Evolutionary conservation across 2,113 vertebrate species (phyloP), one percentile per base, ranked within the genome.

Genomic region (Hippocampus zosterae): DNA sequence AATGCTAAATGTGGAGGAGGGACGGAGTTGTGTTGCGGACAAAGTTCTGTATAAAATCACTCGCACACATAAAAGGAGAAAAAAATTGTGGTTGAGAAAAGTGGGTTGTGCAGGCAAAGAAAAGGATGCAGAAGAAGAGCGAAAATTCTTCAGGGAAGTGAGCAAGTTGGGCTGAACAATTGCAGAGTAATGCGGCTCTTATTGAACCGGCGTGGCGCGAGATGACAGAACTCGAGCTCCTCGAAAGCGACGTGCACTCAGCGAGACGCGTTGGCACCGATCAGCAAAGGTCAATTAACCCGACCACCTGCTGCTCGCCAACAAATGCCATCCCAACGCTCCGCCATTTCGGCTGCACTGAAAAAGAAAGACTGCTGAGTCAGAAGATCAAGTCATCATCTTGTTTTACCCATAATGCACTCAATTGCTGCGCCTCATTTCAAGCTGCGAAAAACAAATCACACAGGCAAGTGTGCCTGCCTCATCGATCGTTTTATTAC

Each of bases 111-210:
- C 33, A 33, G 71, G 65, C 42, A 60, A 68, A 63, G 19, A 73
- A 64, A 72, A 70, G 41, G 46, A 50, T 13, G 23, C 53, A 52
- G 59, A 59, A 53, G n/a, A 21, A 37, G 65, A 68, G 52, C 68
- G 46, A 69, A 55, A 74, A 80, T 65, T 81, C 87, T 80, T 75
- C 76, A 13, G 82, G 87, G 85, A 90, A 70, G 68, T 0, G 53
- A 84, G 83, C 87, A 84, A 85, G 85, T 81, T 81, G 13, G 8
- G 76, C 29, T 63, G 83, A 88, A 90, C 84, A 88, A 88, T 86
- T 71, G 83, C 77, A 80, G 86, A 61, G 76, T 78, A 71, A 55
- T 71, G 84, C 82, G 70, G 72, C 60, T 75, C 78, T 82, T 85
- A 88, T 88, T 82, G 81, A 85, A 74, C 77, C 70, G 79, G 70